Evolutionary conservation across 35 echinoderm and acorn worm species (phyloP), one percentile per base, ranked within the genome.

Genomic region (Apostichopus japonicus): DNA sequence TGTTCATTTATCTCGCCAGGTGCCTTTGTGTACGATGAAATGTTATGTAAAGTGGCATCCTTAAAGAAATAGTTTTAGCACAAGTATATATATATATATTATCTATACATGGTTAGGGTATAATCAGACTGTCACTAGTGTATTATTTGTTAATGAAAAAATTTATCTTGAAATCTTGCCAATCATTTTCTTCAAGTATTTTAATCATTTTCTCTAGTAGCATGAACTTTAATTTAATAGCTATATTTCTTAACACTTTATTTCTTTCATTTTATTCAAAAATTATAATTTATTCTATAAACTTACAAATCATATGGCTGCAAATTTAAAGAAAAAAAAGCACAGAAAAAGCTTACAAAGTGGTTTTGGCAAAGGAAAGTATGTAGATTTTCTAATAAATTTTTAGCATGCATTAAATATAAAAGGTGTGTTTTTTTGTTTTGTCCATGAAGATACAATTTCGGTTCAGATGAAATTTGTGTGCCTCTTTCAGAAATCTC

Each of bases 351-450:
- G 81, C 54, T 84, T 84, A 84, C 81, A 84, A 84, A 84, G 81
- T 84, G 81, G 81, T 84, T 54, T 84, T 84, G 81, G 81, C 81
- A 84, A 84, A n/a, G 56, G 13, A 54, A 84, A 84, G 55, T 84
- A 84, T 84, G 81, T 84, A 84, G 81, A 84, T 84, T 84, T 84
- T 84, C 81, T 84, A 84, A 84, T 84, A 84, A 84, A 84, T 84
- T 84, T 84, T 84, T 84, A 84, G 81, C 81, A 84, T 84, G 81
- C 81, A 84, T 59, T 75, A 75, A 75, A 75, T 75, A 75, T 19
- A 19, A 8, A 75, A 75, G 6, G 4, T 75, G 14, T 75, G 16
- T 75, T 23, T 75, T 58, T 1, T 58, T 61, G 7, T 61, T 61
- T 61, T 61, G 33, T 44, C 33, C 33, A 44, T 44, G 33, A 44